A percentile compares a stretch with the other conserved stretches of the same genome.
Evolutionary conservation across 1,140 invertebrate genomes (phyloP).

Genomic region (Magallana ariakensis): DNA sequence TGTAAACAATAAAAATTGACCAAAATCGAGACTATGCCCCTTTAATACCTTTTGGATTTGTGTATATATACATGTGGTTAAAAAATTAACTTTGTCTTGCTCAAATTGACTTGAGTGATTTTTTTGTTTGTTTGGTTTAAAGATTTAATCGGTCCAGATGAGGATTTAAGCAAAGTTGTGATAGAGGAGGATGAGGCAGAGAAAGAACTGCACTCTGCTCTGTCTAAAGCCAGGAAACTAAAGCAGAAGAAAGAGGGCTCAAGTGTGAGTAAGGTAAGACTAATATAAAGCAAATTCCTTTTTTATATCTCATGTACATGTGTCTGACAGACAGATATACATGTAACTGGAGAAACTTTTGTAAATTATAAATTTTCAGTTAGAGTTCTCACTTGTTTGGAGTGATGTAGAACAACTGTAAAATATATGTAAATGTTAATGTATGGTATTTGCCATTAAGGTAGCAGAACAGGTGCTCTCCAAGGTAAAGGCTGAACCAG

Average conservation of each 20-base stretch:
- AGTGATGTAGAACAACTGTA: neutral
- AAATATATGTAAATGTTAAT: neutral
- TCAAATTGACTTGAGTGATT: no score
- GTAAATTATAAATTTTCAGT: no score
- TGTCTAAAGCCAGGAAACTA: constrained; percentile 87
- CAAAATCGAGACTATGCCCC: no score
- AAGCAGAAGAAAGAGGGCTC: constrained; percentile 82
- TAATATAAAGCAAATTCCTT: neutral
- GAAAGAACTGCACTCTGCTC: constrained; percentile 86
- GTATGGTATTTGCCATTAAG: neutral
- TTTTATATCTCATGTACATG: neutral
- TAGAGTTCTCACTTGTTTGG: no score
- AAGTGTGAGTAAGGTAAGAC: constrained; percentile 56
- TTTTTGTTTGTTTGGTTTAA: neutral
- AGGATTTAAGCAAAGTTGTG: constrained; percentile 83
- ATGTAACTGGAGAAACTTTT: no score
- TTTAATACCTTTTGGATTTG: no score
- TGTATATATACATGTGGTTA: no score
- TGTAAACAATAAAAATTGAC: no score
- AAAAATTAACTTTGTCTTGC: no score
- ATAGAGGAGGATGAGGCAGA: constrained; percentile 89
- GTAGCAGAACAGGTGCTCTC: constrained; percentile 41
- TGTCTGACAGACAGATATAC: neutral
- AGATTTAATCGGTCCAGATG: constrained; percentile 73
- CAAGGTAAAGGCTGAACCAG: constrained; percentile 20